These are phyloP conservation scores for Drosophila tanythrix DNA, from an alignment of 2,888 invertebrate species.

Conservation along the genomic window DNA sequence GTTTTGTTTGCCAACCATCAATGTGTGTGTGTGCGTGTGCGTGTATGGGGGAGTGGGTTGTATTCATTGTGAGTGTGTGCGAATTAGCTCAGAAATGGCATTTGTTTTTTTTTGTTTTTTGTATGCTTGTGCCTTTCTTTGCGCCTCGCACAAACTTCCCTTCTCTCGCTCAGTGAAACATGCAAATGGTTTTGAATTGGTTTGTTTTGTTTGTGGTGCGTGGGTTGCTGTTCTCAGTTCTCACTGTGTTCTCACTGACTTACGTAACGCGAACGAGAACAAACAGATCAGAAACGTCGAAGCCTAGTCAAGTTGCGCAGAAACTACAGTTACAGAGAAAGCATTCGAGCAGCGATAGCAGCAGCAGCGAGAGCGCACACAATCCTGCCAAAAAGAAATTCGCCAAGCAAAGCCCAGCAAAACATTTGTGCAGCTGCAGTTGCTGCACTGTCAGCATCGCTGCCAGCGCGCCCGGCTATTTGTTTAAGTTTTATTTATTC, in stretches of 20 bases:
- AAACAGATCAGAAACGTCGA: slow-evolving; percentile 1
- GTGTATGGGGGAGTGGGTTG: slow-evolving; percentile 31
- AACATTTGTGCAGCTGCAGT: slow-evolving; percentile 31
- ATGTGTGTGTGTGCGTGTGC: slow-evolving; percentile 23
- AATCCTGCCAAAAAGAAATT: slow-evolving; percentile 40
- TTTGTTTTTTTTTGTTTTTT: slow-evolving; percentile 34
- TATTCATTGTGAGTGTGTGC: slow-evolving; percentile 9
- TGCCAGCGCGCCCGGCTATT: slow-evolving; percentile 18
- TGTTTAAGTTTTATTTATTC: slow-evolving; percentile 8
- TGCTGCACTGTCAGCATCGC: slow-evolving; percentile 26
- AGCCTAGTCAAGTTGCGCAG: not conserved
- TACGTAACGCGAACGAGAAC: slow-evolving; percentile 41
- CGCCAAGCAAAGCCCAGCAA: slow-evolving; percentile 1
- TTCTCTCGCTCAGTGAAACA: slow-evolving; percentile 8
- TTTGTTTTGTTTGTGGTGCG: slow-evolving; percentile 53
- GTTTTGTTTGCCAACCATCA: slow-evolving; percentile 40
- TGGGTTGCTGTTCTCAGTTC: slow-evolving; percentile 53
- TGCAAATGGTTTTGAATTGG: slow-evolving; percentile 56
- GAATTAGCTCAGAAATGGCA: slow-evolving; percentile 50
- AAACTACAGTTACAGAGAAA: not conserved
- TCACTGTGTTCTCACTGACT: slow-evolving; percentile 17
- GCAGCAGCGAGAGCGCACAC: slow-evolving; percentile 8
- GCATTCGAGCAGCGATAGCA: not conserved
- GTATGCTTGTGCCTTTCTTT: slow-evolving; percentile 37
- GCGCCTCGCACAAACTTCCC: slow-evolving; percentile 9